Base-by-base conservation (phyloP, 2,888 invertebrate genomes). In the Drosophila cognata region DNA sequence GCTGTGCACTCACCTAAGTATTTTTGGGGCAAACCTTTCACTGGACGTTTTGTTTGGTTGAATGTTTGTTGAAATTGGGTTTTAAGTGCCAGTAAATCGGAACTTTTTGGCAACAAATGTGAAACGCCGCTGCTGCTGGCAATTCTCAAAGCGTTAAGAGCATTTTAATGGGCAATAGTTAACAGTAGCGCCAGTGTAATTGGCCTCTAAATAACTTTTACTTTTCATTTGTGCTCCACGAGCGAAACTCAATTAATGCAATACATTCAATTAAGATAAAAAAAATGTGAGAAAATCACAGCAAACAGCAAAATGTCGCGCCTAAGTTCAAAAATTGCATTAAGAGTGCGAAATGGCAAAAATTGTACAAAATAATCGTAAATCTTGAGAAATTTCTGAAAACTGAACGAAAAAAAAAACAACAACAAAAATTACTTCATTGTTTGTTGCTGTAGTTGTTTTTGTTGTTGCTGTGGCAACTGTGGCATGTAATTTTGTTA, bases 151-250 rank as follows among this genome's bases (percentile, higher is more conserved):
- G 60, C 61, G 63, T 74, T 70, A 77, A 77, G 62, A 57, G 64
- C 63, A 28, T 48, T 69, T 64, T 71, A 83, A 88, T 85, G 72
- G 63, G 51, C 65, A 57, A 67, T 55, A 60, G 63, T 74, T 73
- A 74, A 51, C 73, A 63, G 69, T 53, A 67, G 74, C n/a, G 66
- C 50, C 66, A 46, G 62, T 67, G 82, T 84, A 89, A 86, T 89
- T 89, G 82, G 71, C 74, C 81, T 41, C 46, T 81, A 77, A 89
- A 82, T 82, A 79, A 79, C 89, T 82, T 86, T 89, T 86, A 80
- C 87, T 89, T 84, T 87, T 78, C 71, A 67, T 63, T 67, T 73
- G 72, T 63, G 61, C 50, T 36, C 59, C 52, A 43, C 46, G 25
- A 66, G 76, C 81, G 77, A 66, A 74, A 77, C 74, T 81, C 65